Conservation (phyloP, 2,888 invertebrate species). For the Candidula unifasciata region DNA sequence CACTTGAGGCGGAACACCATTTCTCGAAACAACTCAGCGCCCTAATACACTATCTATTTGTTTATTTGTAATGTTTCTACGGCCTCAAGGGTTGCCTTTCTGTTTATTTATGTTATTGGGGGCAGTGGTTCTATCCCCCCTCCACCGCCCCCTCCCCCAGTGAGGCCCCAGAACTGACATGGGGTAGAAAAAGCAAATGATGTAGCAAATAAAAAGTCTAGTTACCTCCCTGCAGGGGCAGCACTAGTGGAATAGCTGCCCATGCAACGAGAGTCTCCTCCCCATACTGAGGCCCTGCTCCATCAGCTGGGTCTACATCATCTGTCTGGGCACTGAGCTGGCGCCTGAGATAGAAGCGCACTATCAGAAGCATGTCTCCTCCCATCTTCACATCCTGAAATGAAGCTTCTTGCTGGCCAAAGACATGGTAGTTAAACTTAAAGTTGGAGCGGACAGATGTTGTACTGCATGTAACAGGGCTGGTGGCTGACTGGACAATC, state of each 20-base stretch:
- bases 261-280: slow-evolving; percentile 74
- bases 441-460: slow-evolving; percentile 74
- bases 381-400: slow-evolving; percentile 72
- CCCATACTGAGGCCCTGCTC: slow-evolving; percentile 64
- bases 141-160: too few relatives aligned
- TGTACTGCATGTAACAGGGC: slow-evolving; percentile 75
- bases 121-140: too few relatives aligned
- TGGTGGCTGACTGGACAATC: slow-evolving; percentile 73
- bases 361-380: slow-evolving; percentile 73
- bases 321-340: slow-evolving; percentile 55
- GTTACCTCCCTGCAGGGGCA: slow-evolving; percentile 62
- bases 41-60: too few relatives aligned
- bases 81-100: too few relatives aligned
- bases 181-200: too few relatives aligned
- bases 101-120: too few relatives aligned
- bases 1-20: too few relatives aligned
- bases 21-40: too few relatives aligned
- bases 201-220: neutral
- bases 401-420: slow-evolving; percentile 76
- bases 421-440: slow-evolving; percentile 74
- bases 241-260: slow-evolving; percentile 72
- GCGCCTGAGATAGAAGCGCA: slow-evolving; percentile 72
- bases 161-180: too few relatives aligned
- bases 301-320: slow-evolving; percentile 59
- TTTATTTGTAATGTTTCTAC: too few relatives aligned